Percentiles rank a stretch among this genome's conserved stretches.
phyloP scores from a whole-genome alignment of 2,797 vertebrate genomes.

The Chaenodraco wilsoni region DNA sequence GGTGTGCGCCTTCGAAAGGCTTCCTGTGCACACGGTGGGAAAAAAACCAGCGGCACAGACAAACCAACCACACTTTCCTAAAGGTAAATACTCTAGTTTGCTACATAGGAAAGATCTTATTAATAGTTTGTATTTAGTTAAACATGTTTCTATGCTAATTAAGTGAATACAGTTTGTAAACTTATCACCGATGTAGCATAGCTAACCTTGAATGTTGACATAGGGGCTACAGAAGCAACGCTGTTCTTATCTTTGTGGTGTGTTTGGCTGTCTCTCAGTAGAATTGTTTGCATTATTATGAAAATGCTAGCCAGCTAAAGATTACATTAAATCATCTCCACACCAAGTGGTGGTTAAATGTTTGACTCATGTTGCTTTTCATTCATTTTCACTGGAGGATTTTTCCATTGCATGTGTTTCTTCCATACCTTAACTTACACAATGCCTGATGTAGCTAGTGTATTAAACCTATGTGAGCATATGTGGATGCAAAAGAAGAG shows the following conservation, averaged over 20 bases:
- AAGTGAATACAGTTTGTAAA: neutral
- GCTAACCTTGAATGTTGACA: conserved; percentile 59
- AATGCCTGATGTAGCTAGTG: neutral
- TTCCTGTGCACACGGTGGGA: conserved; percentile 20
- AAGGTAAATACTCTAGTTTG: conserved; percentile 42
- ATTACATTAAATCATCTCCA: neutral
- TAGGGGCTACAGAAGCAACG: neutral
- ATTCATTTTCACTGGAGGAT: neutral
- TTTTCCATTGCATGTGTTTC: neutral
- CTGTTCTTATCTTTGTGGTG: neutral
- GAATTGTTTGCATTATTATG: neutral
- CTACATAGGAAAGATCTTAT: neutral
- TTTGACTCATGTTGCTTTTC: too few relatives aligned
- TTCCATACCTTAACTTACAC: neutral
- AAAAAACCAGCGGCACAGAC: neutral
- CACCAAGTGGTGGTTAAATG: neutral
- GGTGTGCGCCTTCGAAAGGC: conserved; percentile 37
- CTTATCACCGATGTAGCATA: neutral
- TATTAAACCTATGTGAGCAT: neutral
- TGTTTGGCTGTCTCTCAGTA: neutral
- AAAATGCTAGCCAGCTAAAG: neutral
- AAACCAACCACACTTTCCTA: neutral
- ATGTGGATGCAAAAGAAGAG: neutral
- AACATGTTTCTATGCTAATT: accelerated
- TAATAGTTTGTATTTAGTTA: accelerated